phyloP scores from a whole-genome alignment of 2,797 vertebrate species.

The Eutrigla gurnardus region DNA sequence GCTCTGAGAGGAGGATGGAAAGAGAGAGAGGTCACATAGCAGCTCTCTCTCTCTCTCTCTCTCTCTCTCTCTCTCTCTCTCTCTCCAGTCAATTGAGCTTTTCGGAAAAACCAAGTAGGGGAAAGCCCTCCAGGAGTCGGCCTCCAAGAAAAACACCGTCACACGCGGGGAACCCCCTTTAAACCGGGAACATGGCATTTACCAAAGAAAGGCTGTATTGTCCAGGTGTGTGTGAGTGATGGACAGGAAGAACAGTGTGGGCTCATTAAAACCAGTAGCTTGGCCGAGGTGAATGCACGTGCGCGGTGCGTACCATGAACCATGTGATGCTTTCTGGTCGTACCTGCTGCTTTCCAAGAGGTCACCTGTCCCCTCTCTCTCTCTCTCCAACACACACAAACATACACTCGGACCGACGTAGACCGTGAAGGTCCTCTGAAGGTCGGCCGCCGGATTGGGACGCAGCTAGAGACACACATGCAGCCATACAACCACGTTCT shows the following conservation, averaged over 20 bases:
- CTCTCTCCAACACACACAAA: too few species aligned
- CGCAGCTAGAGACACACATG: background rate
- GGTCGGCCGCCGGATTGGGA: too few species aligned
- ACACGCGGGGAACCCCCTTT: conserved; percentile 71
- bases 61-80: background rate
- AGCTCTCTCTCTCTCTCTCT: background rate
- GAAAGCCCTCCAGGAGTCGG: conserved; percentile 73
- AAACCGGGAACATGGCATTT: conserved; percentile 69
- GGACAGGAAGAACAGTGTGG: conserved; percentile 63
- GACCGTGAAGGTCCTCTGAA: too few species aligned
- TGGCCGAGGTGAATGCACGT: conserved; percentile 38
- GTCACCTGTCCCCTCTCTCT: too few species aligned
- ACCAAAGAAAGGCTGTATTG: conserved; percentile 75
- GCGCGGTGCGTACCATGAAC: background rate
- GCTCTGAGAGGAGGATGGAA: conserved; percentile 33
- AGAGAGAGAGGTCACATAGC: conserved; percentile 41
- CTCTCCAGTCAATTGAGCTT: conserved; percentile 49
- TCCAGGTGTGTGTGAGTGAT: conserved; percentile 60
- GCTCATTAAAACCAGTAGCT: conserved; percentile 51
- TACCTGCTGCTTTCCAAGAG: background rate
- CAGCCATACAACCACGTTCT: background rate
- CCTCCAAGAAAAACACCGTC: conserved; percentile 75
- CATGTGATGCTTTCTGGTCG: conserved; percentile 33
- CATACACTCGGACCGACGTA: too few species aligned
- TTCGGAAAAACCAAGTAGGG: conserved; percentile 80